phyloP scores from a whole-genome alignment of 2,888 invertebrate genomes.

The Drosophila kokeensis region DNA sequence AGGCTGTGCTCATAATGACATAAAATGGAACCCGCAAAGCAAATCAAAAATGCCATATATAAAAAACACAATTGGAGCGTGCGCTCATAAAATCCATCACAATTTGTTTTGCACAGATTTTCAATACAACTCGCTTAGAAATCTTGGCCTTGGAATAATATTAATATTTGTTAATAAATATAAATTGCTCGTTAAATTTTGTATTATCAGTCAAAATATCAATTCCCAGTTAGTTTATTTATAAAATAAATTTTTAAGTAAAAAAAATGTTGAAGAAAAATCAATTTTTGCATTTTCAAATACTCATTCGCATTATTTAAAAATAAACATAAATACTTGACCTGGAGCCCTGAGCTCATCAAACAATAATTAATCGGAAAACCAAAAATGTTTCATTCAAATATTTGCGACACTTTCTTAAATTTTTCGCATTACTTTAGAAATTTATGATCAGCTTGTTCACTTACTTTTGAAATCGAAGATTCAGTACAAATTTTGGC shows the following conservation, averaged over 20 bases:
- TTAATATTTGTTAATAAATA: not conserved
- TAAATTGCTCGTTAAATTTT: not conserved
- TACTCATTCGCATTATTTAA: not conserved
- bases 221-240: not conserved
- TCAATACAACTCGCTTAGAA: slow-evolving; percentile 1
- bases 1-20: slow-evolving; percentile 75
- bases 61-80: slow-evolving; percentile 45
- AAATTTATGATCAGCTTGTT: not conserved
- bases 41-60: slow-evolving; percentile 53
- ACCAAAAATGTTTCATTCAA: not conserved
- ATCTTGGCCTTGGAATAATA: not conserved
- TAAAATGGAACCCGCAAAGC: slow-evolving; percentile 45
- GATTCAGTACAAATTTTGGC: not conserved
- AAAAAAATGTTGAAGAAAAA: no score
- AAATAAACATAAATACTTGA: not conserved
- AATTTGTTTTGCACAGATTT: slow-evolving; percentile 61
- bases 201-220: not conserved
- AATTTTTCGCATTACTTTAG: not conserved
- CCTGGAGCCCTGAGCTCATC: not conserved
- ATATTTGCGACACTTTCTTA: not conserved
- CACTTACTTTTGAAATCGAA: not conserved
- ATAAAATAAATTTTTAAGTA: not conserved
- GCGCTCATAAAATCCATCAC: slow-evolving; percentile 49
- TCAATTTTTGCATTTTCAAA: no score
- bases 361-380: not conserved